Percentiles rank a stretch among this genome's conserved stretches.
These are phyloP conservation scores for Leptopilina clavipes DNA, from an alignment of 1,140 invertebrate species.

Conservation along the genomic window DNA sequence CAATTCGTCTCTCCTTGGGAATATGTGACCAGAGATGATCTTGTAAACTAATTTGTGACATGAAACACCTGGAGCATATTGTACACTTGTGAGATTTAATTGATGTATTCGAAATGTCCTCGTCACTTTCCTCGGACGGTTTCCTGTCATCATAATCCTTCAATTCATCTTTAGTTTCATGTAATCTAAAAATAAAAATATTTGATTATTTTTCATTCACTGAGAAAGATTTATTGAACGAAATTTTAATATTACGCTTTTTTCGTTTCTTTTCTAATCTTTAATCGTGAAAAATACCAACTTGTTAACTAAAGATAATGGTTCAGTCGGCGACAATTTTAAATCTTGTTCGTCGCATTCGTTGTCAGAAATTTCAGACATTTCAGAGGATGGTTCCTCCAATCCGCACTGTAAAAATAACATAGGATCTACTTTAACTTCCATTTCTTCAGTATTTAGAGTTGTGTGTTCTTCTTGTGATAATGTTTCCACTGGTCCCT, in stretches of 20 bases:
- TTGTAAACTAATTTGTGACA: conserved; percentile 75
- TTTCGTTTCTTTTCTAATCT: too few relatives aligned
- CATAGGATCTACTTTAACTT: conserved; percentile 79
- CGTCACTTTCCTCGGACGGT: conserved; percentile 45
- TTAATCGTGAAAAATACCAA: conserved; percentile 47
- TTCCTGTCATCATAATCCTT: conserved; percentile 47
- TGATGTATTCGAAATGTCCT: conserved; percentile 56
- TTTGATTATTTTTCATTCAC: too few relatives aligned
- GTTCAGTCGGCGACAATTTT: conserved; percentile 48
- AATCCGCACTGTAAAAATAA: conserved; percentile 75
- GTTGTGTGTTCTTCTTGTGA: conserved; percentile 59
- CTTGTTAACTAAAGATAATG: conserved; percentile 57
- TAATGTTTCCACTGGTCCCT: conserved; percentile 53
- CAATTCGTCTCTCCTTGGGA: conserved; percentile 58
- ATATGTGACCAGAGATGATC: conserved; percentile 78
- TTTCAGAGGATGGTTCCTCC: conserved; percentile 67
- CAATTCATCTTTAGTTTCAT: conserved; percentile 38
- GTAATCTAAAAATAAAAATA: conserved; percentile 40
- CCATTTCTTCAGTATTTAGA: conserved; percentile 75
- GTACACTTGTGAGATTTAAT: conserved; percentile 74
- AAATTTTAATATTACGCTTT: too few relatives aligned
- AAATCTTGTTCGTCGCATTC: conserved; percentile 55
- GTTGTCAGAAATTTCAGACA: conserved; percentile 65
- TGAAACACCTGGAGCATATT: conserved; percentile 73
- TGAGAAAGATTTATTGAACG: too few relatives aligned